These are phyloP conservation scores for Bradypodion ventrale DNA, from an alignment of 2,797 vertebrate species.

Conservation along the genomic window DNA sequence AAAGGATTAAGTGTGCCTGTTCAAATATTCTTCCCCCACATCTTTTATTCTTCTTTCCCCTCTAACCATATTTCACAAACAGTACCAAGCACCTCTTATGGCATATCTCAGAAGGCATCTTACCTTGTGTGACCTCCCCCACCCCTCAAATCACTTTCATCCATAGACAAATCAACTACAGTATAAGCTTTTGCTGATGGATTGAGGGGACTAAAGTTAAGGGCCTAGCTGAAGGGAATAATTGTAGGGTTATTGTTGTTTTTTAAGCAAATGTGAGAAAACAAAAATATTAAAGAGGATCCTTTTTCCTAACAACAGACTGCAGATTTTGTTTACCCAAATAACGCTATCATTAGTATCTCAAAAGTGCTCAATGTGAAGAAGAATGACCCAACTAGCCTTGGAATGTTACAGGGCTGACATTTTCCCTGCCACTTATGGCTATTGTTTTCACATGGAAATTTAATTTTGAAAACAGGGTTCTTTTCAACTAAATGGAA, in stretches of 20 bases:
- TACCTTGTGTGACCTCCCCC: conserved; percentile 7
- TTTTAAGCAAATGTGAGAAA: neutral
- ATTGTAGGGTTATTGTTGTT: neutral
- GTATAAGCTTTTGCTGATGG: neutral
- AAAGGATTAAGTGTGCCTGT: conserved; percentile 41
- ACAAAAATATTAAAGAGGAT: neutral
- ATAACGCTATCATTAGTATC: neutral
- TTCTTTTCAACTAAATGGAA: neutral
- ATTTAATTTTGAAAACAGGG: neutral
- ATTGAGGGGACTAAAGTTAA: neutral
- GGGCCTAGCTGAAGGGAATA: neutral
- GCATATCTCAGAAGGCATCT: conserved; percentile 1
- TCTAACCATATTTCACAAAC: conserved; percentile 25
- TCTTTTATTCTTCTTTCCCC: conserved; percentile 15
- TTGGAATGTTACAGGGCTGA: neutral
- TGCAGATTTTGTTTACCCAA: neutral
- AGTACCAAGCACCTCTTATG: conserved; percentile 14
- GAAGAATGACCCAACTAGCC: neutral
- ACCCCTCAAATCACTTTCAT: neutral
- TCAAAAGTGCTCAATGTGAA: neutral
- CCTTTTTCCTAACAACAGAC: neutral
- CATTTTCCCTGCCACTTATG: neutral
- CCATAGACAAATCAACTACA: neutral
- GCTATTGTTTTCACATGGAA: neutral
- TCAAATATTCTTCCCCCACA: neutral